These are phyloP conservation scores for Tringa solitaria DNA, from an alignment of 2,113 vertebrate species.

Conservation along the genomic window DNA sequence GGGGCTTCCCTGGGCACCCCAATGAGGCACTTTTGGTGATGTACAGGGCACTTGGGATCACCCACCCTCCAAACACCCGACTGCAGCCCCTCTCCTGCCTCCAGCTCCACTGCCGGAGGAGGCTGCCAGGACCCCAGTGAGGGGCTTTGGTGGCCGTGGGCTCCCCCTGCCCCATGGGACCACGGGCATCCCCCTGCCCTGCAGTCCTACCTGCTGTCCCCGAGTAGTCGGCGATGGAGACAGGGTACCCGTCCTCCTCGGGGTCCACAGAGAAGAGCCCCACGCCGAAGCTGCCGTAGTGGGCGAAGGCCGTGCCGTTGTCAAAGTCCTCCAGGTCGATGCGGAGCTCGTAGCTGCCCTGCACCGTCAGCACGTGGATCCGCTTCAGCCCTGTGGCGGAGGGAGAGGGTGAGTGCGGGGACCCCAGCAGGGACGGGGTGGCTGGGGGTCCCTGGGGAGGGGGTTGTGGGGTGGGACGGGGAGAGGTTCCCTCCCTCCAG, in stretches of 20 bases:
- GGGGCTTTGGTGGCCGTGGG: rapidly evolving
- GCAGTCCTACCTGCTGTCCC: constrained; percentile 86
- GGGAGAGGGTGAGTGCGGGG: not conserved
- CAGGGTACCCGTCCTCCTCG: constrained; percentile 92
- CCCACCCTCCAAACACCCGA: not conserved
- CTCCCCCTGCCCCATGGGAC: rapidly evolving
- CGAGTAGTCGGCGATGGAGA: constrained; percentile 88
- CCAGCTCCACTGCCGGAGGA: not conserved
- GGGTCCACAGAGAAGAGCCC: constrained; percentile 95
- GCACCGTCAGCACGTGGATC: constrained; percentile 89
- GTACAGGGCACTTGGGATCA: not conserved
- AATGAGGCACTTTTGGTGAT: rapidly evolving
- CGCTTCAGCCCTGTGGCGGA: constrained; percentile 82
- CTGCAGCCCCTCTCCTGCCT: not conserved
- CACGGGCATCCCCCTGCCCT: rapidly evolving
- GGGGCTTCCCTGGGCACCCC: not conserved
- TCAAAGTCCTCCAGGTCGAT: constrained; percentile 96
- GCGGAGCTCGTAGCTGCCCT: constrained; percentile 90
- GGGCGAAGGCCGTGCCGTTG: constrained; percentile 90
- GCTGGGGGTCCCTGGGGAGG: not conserved
- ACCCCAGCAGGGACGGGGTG: rapidly evolving
- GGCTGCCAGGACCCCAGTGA: rapidly evolving
- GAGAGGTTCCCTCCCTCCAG: not conserved
- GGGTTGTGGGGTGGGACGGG: rapidly evolving
- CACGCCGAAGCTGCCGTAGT: constrained; percentile 88